Conservation (phyloP, 23 tunicate genomes). For the Halocynthia roretzi region DNA sequence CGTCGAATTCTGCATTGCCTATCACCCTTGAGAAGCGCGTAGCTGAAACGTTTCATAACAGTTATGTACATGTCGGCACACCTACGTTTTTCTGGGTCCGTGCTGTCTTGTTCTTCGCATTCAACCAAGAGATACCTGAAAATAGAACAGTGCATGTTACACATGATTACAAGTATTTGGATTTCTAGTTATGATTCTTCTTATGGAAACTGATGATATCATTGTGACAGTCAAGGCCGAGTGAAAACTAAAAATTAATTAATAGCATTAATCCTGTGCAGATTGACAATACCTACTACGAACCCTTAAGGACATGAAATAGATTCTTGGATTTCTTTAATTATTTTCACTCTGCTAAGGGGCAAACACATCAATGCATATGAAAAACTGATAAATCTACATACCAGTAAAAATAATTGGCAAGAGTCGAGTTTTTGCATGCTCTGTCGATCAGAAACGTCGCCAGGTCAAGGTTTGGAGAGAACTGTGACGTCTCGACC, state of each 20-base stretch:
- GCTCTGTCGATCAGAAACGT: conserved; percentile 86
- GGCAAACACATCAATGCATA: not conserved
- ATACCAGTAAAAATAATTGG: conserved; percentile 90
- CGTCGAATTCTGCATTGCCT: conserved; percentile 56
- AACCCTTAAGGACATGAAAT: no score
- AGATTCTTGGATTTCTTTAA: no score
- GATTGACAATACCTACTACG: no score
- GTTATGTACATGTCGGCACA: conserved; percentile 65
- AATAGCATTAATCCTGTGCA: no score
- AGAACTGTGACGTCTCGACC: not conserved
- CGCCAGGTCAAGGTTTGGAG: conserved; percentile 42
- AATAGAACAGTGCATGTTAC: no score
- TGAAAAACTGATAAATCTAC: not conserved
- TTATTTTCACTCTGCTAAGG: no score
- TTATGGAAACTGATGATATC: no score
- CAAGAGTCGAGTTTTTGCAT: conserved; percentile 57
- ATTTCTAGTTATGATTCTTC: no score
- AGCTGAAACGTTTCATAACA: conserved; percentile 71
- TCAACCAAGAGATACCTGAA: conserved; percentile 80
- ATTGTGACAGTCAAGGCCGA: no score
- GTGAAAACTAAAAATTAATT: no score
- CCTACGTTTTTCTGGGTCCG: conserved; percentile 52
- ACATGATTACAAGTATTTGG: no score
- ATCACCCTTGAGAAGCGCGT: conserved; percentile 46
- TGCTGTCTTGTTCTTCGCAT: conserved; percentile 52